Conservation (phyloP, 2,113 vertebrate species). For the Pygathrix nemaeus region DNA sequence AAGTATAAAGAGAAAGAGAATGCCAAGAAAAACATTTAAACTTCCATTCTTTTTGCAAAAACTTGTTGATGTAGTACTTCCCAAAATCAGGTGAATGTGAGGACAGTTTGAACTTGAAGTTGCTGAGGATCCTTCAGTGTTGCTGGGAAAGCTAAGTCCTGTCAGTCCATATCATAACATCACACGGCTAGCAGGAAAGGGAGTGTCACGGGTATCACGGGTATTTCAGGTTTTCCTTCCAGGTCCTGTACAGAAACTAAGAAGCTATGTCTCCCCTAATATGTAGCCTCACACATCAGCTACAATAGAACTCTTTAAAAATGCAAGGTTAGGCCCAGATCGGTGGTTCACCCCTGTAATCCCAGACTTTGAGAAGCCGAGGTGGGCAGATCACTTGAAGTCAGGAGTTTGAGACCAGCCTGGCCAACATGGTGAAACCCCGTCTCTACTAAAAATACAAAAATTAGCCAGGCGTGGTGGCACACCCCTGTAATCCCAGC, state of each 20-base stretch:
- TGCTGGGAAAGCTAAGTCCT: accelerated
- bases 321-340: no score
- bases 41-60: slow-evolving; percentile 55
- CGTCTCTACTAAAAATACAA: no score
- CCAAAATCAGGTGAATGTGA: slow-evolving; percentile 73
- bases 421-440: no score
- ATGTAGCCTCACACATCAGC: not conserved
- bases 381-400: no score
- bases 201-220: no score
- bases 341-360: no score
- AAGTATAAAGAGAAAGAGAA: slow-evolving; percentile 77
- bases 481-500: no score
- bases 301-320: no score
- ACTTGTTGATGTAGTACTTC: slow-evolving; percentile 65
- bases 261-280: not conserved
- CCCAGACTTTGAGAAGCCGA: no score
- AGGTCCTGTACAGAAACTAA: not conserved
- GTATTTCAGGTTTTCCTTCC: not conserved
- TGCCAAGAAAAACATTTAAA: not conserved
- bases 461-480: no score
- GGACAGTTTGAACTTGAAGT: not conserved
- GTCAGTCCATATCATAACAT: not conserved
- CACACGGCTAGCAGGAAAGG: not conserved
- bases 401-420: no score
- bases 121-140: not conserved